Evolutionary conservation across 2,888 invertebrate species (phyloP).

Genomic region (Ornithoptera alexandrae): DNA sequence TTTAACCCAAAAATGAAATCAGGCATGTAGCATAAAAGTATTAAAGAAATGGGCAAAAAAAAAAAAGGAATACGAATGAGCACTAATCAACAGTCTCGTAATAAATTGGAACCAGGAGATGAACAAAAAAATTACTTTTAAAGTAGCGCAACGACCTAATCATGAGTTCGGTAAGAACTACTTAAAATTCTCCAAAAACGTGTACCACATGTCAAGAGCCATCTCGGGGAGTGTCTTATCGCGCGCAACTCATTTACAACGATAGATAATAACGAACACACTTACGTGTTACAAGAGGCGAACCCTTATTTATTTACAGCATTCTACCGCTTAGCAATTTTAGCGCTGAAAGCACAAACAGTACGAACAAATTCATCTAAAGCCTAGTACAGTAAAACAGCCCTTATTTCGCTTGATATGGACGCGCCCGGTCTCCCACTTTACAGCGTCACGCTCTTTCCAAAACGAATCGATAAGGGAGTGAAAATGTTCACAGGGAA

Average conservation of each 20-base stretch:
- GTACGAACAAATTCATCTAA: neutral
- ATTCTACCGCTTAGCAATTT: constrained; percentile 14
- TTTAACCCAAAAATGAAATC: neutral
- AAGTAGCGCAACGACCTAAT: constrained; percentile 46
- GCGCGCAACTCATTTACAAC: constrained; percentile 37
- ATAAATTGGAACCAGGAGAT: neutral
- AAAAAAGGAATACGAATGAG: neutral
- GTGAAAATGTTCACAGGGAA: constrained; percentile 64
- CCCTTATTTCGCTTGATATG: constrained; percentile 18
- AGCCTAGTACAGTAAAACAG: constrained; percentile 2
- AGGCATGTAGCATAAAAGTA: neutral
- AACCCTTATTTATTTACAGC: constrained; percentile 25
- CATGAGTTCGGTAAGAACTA: constrained; percentile 41
- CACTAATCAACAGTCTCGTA: neutral
- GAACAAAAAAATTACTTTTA: constrained; percentile 30
- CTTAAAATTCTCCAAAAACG: constrained; percentile 54
- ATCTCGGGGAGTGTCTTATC: constrained; percentile 44
- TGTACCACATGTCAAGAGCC: constrained; percentile 52
- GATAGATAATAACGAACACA: constrained; percentile 39
- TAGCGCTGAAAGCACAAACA: constrained; percentile 26
- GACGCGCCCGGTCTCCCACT: constrained; percentile 34
- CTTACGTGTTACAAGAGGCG: constrained; percentile 43
- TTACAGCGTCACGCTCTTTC: constrained; percentile 38
- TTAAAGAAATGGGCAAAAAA: neutral
- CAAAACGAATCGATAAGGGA: constrained; percentile 47